phyloP scores from a whole-genome alignment of 2,888 invertebrate genomes.

The Trissolcus japonicus region DNA sequence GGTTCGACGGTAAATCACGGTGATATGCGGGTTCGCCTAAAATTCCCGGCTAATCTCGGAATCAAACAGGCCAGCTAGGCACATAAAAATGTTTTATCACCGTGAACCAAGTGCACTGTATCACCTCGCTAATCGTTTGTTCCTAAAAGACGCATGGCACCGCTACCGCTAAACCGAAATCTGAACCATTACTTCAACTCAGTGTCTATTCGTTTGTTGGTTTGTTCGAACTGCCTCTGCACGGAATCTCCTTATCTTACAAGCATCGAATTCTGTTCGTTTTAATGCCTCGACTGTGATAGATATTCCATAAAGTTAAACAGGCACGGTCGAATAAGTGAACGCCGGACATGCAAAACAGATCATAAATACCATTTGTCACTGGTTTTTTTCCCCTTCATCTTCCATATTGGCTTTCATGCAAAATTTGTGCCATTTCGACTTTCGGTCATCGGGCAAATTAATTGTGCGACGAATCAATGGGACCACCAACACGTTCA shows the following conservation, averaged over 20 bases:
- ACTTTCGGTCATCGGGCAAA: constrained; percentile 22
- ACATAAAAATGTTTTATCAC: constrained; percentile 76
- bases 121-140: constrained; percentile 63
- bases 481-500: constrained; percentile 29
- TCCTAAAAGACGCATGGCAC: constrained; percentile 61
- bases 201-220: constrained; percentile 53
- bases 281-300: constrained; percentile 44
- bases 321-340: constrained; percentile 48
- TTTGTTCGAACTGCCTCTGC: constrained; percentile 53
- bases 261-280: constrained; percentile 58
- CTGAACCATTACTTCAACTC: constrained; percentile 58
- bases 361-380: constrained; percentile 50
- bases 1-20: constrained; percentile 73
- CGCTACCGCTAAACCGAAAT: constrained; percentile 60
- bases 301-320: constrained; percentile 45
- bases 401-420: constrained; percentile 26
- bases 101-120: constrained; percentile 61
- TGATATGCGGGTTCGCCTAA: constrained; percentile 76
- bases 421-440: constrained; percentile 18
- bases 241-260: constrained; percentile 58
- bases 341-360: constrained; percentile 46
- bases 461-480: constrained; percentile 35
- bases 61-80: constrained; percentile 72
- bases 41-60: constrained; percentile 76
- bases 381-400: constrained; percentile 25